Base-by-base conservation (phyloP, 2,113 vertebrate species). In the Rhinoderma darwinii region DNA sequence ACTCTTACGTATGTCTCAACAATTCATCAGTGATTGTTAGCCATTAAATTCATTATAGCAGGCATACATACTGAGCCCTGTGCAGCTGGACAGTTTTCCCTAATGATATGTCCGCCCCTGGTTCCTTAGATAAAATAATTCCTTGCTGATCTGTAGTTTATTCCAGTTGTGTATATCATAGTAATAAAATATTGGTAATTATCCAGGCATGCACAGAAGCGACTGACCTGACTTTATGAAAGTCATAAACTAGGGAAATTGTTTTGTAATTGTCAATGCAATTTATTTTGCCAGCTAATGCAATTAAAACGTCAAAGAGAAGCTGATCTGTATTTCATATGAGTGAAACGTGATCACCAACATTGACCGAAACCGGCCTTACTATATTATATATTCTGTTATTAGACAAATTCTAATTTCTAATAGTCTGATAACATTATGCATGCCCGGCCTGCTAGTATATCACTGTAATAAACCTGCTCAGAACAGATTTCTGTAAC, bases 241-340 rank as follows among this genome's bases (percentile, higher is more conserved):
- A 80, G 77, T 80, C 77, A 80, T 80, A 80, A 80, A 80, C 77
- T 80, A 50, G 32, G 51, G 50, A 56, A 80, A 56, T 80, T 80
- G 51, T 80, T 80, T 39, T 37, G 51, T 80, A 59, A 80, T 80
- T 80, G 32, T 80, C 51, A n/a, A n/a, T 56, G 77, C 77, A 80
- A 59, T 80, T 80, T 80, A 80, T 59, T 80, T 59, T 80, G 35
- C 32, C 32, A 12, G 10, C 50, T 56, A 80, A 80, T 41, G 50
- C 35, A 54, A 80, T 80, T 59, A 59, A 80, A 80, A 80, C 59
- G 76, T 79, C 50, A 79, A 79, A 79, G 51, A 80, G 9, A 80
- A 80, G 32, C 51, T 7, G 50, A 80, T 80, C 32, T 37, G 77
- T 80, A 56, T 80, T 80, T 80, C 51, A 80, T 56, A 39, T 14